Conservation (phyloP, 2,113 vertebrate species). For the Etheostoma spectabile region DNA sequence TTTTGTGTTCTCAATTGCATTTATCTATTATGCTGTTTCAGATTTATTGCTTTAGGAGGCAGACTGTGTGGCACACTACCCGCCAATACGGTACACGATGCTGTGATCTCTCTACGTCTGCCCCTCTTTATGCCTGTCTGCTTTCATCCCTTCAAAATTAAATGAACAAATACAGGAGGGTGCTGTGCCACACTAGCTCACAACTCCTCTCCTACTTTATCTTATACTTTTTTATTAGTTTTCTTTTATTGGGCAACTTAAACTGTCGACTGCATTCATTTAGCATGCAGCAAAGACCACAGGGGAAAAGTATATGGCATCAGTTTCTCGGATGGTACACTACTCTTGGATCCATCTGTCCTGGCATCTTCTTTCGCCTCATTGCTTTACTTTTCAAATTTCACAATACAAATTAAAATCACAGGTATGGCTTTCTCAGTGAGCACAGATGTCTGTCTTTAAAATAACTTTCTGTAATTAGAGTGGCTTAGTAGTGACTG, state of each 20-base stretch:
- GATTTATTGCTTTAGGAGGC: conserved; percentile 85
- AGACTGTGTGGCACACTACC: conserved; percentile 81
- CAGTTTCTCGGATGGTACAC: conserved; percentile 58
- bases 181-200: conserved; percentile 62
- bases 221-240: conserved; percentile 71
- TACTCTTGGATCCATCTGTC: conserved; percentile 72
- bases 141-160: conserved; percentile 84
- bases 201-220: conserved; percentile 65
- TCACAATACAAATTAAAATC: conserved; percentile 67
- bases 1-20: conserved; percentile 84
- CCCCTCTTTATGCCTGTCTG: conserved; percentile 82
- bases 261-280: conserved; percentile 60
- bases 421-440: conserved; percentile 67
- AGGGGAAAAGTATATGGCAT: conserved; percentile 57
- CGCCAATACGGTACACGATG: conserved; percentile 78
- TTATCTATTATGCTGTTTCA: conserved; percentile 86
- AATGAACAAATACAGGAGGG: conserved; percentile 78
- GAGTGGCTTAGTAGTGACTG: conserved; percentile 53
- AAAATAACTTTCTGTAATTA: conserved; percentile 68
- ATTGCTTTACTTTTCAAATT: conserved; percentile 70
- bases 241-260: conserved; percentile 62
- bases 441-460: conserved; percentile 72
- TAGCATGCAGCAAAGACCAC: conserved; percentile 53
- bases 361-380: conserved; percentile 64
- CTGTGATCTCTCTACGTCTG: conserved; percentile 81